phyloP scores from a whole-genome alignment of 2,113 vertebrate genomes.

The Labeo catla region DNA sequence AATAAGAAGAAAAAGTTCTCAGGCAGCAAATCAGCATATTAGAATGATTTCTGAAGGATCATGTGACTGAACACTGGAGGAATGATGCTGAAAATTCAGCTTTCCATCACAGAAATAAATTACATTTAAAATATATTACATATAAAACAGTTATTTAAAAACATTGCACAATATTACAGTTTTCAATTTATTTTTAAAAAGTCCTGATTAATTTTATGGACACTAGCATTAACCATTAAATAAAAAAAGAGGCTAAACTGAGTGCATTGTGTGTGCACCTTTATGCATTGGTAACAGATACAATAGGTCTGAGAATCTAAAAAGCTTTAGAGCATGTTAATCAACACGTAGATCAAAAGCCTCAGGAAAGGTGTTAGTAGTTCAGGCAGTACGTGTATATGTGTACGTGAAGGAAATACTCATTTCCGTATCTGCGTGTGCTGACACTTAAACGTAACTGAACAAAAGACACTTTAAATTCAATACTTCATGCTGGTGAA shows the following conservation, averaged over 20 bases:
- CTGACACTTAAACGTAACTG: slow-evolving; percentile 72
- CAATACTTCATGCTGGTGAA: slow-evolving; percentile 63
- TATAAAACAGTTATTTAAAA: no score
- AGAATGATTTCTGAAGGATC: no score
- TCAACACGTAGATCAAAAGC: slow-evolving; percentile 45
- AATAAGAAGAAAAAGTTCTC: neutral
- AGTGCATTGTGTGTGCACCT: neutral
- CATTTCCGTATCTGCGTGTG: neutral
- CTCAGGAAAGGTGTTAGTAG: slow-evolving; percentile 28
- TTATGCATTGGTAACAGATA: slow-evolving; percentile 1
- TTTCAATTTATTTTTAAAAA: no score
- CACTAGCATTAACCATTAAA: no score
- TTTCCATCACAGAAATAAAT: no score
- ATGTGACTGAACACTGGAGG: no score
- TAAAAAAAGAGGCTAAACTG: neutral
- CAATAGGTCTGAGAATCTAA: slow-evolving; percentile 5
- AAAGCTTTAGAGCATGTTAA: slow-evolving; percentile 12
- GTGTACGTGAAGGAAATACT: slow-evolving; percentile 25
- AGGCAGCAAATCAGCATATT: no score
- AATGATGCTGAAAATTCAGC: no score
- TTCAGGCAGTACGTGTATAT: slow-evolving; percentile 26
- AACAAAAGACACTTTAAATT: slow-evolving; percentile 75
- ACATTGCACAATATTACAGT: no score
- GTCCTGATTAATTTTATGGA: no score
- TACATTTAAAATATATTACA: no score